phyloP scores from a whole-genome alignment of 2,888 invertebrate species.

The Stenurella melanura region DNA sequence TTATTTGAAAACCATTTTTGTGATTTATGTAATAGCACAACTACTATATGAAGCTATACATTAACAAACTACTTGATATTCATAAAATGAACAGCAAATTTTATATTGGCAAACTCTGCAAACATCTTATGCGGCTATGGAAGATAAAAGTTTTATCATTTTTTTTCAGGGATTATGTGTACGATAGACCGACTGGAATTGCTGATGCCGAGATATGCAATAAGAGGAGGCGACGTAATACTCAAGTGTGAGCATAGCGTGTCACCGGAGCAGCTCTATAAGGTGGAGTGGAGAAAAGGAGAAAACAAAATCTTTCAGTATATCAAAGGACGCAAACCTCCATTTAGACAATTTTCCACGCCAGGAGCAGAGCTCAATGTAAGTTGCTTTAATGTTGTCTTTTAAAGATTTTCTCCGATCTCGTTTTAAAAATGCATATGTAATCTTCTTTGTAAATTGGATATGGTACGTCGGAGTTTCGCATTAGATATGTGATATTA shows the following conservation, averaged over 20 bases:
- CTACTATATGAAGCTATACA: background rate
- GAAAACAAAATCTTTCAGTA: conserved; percentile 87
- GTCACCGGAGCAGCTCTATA: conserved; percentile 83
- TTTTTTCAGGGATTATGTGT: conserved; percentile 67
- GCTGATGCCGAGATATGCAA: conserved; percentile 79
- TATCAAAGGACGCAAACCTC: conserved; percentile 85
- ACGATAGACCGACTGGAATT: conserved; percentile 71
- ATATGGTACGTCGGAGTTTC: background rate
- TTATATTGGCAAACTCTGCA: background rate
- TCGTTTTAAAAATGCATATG: conserved; percentile 17
- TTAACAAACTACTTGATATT: background rate
- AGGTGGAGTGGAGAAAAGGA: conserved; percentile 84
- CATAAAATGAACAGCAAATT: background rate
- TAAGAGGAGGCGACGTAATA: conserved; percentile 81
- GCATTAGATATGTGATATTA: background rate
- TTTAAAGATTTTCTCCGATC: conserved; percentile 37
- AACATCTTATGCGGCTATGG: background rate
- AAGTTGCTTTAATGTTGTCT: conserved; percentile 71
- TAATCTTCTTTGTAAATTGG: background rate
- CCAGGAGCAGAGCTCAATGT: conserved; percentile 86
- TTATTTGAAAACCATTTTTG: no score
- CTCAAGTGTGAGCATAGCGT: conserved; percentile 87
- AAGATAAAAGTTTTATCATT: conserved; percentile 21
- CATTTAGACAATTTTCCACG: conserved; percentile 80
- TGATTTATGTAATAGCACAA: no score